Evolutionary conservation across 2,888 invertebrate species (phyloP).

Genomic region (Schizaphis graminum): DNA sequence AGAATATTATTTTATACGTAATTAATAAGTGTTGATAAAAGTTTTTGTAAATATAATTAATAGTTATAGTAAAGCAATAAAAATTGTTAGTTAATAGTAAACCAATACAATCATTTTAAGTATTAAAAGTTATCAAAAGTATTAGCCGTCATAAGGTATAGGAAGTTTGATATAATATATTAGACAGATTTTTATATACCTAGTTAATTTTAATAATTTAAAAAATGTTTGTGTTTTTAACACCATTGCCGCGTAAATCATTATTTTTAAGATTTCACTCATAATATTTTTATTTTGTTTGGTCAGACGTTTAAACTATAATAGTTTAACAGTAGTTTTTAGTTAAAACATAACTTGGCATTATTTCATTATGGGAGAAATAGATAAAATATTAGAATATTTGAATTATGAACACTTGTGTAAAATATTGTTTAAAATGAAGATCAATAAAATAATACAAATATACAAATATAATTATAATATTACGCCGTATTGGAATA

Average conservation of each 20-base stretch:
- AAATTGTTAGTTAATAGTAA: background rate
- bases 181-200: background rate
- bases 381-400: background rate
- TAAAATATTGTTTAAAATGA: background rate
- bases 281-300: background rate
- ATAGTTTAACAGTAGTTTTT: background rate
- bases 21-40: background rate
- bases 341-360: background rate
- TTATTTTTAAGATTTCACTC: background rate
- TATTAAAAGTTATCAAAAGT: background rate
- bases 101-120: background rate
- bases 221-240: background rate
- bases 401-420: background rate
- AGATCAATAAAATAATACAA: background rate
- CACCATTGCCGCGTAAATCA: background rate
- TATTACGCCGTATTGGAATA: background rate
- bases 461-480: background rate
- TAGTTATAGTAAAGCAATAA: background rate
- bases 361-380: background rate
- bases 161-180: background rate
- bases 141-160: background rate
- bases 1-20: background rate
- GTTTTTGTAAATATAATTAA: background rate
- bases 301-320: background rate
- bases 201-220: background rate